phyloP scores from a whole-genome alignment of 2,888 invertebrate species.

The Microctonus aethiopoides region DNA sequence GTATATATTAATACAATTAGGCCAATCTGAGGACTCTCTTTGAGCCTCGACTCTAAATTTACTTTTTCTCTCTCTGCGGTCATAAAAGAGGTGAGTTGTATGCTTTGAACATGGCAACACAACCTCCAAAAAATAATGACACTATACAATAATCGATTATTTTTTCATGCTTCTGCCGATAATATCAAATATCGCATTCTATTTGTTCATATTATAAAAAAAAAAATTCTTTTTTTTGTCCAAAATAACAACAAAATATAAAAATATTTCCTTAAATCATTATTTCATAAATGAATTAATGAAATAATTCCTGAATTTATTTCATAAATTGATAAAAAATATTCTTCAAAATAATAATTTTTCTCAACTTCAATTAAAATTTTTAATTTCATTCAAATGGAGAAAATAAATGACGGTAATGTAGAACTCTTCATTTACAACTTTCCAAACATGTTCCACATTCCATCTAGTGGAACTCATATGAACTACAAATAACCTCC shows the following conservation, averaged over 20 bases:
- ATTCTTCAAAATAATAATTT: too few relatives aligned
- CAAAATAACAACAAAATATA: too few relatives aligned
- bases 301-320: too few relatives aligned
- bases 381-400: too few relatives aligned
- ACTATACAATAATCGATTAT: not conserved
- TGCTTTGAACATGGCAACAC: constrained; percentile 33
- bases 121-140: not conserved
- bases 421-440: not conserved
- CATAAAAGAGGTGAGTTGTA: constrained; percentile 39
- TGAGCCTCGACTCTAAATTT: too few relatives aligned
- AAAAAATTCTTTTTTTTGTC: too few relatives aligned
- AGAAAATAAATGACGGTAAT: not conserved
- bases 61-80: constrained; percentile 10
- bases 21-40: constrained; percentile 31
- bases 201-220: too few relatives aligned
- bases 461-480: not conserved
- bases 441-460: not conserved
- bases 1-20: constrained; percentile 38
- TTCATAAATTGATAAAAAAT: too few relatives aligned
- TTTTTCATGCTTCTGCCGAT: not conserved
- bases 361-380: too few relatives aligned
- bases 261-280: too few relatives aligned
- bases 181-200: not conserved
- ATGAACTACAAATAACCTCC: not conserved
- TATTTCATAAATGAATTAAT: too few relatives aligned